These are phyloP conservation scores for Melieria crassipennis DNA, from an alignment of 2,888 invertebrate species.

Conservation along the genomic window DNA sequence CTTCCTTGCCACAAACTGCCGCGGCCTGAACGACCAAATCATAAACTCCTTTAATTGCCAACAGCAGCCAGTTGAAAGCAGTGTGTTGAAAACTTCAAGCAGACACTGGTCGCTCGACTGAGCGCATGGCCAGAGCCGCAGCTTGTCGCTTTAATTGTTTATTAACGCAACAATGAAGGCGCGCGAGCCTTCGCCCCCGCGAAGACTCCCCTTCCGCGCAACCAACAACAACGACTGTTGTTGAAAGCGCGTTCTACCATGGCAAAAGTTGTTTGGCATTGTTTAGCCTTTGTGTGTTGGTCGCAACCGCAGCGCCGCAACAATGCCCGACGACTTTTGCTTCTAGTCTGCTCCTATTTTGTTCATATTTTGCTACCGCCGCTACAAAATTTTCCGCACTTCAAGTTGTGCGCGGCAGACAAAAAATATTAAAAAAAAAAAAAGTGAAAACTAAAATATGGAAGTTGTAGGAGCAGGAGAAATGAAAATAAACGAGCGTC, in stretches of 20 bases:
- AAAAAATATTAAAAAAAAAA: constrained; percentile 15
- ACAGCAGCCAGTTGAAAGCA: too few species aligned
- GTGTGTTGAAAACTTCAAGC: too few species aligned
- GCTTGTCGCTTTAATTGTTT: constrained; percentile 38
- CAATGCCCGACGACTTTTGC: neutral
- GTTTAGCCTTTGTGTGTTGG: constrained; percentile 12
- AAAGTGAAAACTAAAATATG: constrained; percentile 31
- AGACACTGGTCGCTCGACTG: neutral
- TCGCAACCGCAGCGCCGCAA: neutral
- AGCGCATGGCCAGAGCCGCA: neutral
- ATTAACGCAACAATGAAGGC: constrained; percentile 37
- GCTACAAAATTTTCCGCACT: neutral
- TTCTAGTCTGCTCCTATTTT: neutral
- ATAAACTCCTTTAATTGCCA: too few species aligned
- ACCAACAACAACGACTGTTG: neutral
- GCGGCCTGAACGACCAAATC: too few species aligned
- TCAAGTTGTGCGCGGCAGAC: neutral
- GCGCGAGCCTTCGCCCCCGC: neutral
- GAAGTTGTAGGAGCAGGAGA: too few species aligned
- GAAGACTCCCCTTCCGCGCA: neutral
- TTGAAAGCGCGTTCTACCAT: constrained; percentile 19
- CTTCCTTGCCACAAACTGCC: too few species aligned
- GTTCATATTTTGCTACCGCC: too few species aligned
- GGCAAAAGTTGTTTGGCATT: constrained; percentile 28
- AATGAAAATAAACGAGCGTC: constrained; percentile 36